These are phyloP conservation scores for Ophion ventricosus DNA, from an alignment of 2,888 invertebrate genomes.

Conservation along the genomic window DNA sequence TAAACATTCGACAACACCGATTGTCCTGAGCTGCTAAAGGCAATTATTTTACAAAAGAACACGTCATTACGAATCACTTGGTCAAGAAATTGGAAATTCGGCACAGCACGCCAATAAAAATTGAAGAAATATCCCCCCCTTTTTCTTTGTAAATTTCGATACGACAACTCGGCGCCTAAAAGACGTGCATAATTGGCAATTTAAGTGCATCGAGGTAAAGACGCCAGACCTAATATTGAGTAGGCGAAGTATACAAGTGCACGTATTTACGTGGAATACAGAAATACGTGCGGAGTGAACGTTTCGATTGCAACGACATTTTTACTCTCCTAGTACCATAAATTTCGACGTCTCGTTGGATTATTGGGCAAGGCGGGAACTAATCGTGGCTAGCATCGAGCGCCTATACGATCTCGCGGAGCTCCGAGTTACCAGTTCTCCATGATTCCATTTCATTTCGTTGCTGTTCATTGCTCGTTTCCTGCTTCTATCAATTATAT, in stretches of 20 bases:
- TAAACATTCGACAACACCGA: neutral
- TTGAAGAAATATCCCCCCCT: slow-evolving; percentile 20
- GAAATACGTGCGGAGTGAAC: slow-evolving; percentile 41
- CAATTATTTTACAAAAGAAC: slow-evolving; percentile 13
- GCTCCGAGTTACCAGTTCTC: slow-evolving; percentile 25
- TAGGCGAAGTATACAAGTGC: slow-evolving; percentile 28
- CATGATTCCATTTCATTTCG: slow-evolving; percentile 60
- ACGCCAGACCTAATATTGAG: slow-evolving; percentile 26
- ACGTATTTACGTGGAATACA: slow-evolving; percentile 37
- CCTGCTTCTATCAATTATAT: slow-evolving; percentile 76
- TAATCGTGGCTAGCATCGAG: slow-evolving; percentile 59
- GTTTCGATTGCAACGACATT: slow-evolving; percentile 52
- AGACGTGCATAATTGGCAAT: slow-evolving; percentile 45
- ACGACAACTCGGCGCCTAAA: neutral
- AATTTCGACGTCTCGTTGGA: slow-evolving; percentile 56
- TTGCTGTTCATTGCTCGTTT: slow-evolving; percentile 58
- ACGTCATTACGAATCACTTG: slow-evolving; percentile 12
- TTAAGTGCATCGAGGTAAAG: slow-evolving; percentile 34
- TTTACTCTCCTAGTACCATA: slow-evolving; percentile 47
- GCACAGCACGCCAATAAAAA: slow-evolving; percentile 14
- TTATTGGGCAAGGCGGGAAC: slow-evolving; percentile 67
- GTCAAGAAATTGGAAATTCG: slow-evolving; percentile 12
- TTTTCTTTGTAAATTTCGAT: neutral
- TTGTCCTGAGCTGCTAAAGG: neutral
- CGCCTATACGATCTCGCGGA: slow-evolving; percentile 21